phyloP scores from a whole-genome alignment of 2,888 invertebrate species.

The Rhodophaea formosa region DNA sequence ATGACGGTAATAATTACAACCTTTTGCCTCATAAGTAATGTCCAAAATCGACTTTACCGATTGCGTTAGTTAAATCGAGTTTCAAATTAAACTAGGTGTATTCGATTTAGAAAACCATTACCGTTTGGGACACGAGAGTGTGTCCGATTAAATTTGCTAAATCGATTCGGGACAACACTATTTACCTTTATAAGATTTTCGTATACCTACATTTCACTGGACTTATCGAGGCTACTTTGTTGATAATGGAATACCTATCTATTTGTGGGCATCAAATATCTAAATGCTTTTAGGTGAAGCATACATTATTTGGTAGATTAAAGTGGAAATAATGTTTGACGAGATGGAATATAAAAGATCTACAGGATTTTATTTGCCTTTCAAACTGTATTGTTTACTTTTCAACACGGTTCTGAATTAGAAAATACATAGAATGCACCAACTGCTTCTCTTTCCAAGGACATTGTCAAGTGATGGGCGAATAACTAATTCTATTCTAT shows the following conservation, averaged over 20 bases:
- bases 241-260: not conserved
- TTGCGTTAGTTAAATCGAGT: conserved; percentile 2
- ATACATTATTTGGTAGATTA: too few species aligned
- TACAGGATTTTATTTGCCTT: too few species aligned
- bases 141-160: not conserved
- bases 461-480: too few species aligned
- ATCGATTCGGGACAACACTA: not conserved
- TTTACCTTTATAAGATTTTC: not conserved
- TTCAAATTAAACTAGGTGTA: not conserved
- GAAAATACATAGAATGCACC: too few species aligned
- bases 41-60: not conserved
- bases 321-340: too few species aligned
- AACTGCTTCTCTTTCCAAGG: too few species aligned
- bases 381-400: too few species aligned
- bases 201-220: not conserved
- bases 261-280: too few species aligned
- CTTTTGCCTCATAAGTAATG: not conserved
- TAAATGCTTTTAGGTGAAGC: too few species aligned
- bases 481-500: too few species aligned
- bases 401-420: too few species aligned
- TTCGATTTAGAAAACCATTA: conserved; percentile 4
- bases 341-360: too few species aligned
- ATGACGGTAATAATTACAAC: not conserved
- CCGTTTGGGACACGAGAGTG: not conserved
- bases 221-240: not conserved